Percentiles rank a stretch among this genome's conserved stretches.
Evolutionary conservation across 2,113 vertebrate genomes (phyloP).

Genomic region (Sula dactylatra): DNA sequence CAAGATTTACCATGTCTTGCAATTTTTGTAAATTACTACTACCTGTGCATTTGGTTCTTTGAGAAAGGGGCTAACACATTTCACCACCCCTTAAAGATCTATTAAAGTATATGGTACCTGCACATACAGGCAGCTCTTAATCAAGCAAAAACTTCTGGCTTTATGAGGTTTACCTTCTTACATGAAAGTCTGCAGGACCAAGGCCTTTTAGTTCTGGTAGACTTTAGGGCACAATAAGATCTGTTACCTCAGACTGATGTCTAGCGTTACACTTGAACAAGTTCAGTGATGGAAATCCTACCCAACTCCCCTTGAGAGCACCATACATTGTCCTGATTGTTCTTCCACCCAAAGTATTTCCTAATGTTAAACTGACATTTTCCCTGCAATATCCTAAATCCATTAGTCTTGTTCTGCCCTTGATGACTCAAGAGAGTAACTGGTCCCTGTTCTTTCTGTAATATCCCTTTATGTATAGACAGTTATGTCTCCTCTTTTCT

Average conservation of each 20-base stretch:
- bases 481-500: constrained; percentile 18
- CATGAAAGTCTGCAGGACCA: neutral
- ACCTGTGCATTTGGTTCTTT: neutral
- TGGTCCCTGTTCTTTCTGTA: constrained; percentile 21
- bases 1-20: neutral
- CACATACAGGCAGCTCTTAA: neutral
- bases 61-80: neutral
- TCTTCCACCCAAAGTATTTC: constrained; percentile 30
- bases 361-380: constrained; percentile 36
- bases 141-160: neutral
- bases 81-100: neutral
- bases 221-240: neutral
- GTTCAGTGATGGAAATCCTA: constrained; percentile 12
- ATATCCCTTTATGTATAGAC: constrained; percentile 44
- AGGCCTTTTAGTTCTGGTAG: neutral
- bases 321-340: neutral
- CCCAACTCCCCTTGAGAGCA: neutral
- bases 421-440: constrained; percentile 46
- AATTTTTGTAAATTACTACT: neutral
- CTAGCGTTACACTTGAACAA: neutral
- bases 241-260: neutral
- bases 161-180: neutral
- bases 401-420: constrained; percentile 46
- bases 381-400: constrained; percentile 8
- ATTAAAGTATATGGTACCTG: neutral